Conservation (phyloP, 2,888 invertebrate species). For the Octonoba sinensis region DNA sequence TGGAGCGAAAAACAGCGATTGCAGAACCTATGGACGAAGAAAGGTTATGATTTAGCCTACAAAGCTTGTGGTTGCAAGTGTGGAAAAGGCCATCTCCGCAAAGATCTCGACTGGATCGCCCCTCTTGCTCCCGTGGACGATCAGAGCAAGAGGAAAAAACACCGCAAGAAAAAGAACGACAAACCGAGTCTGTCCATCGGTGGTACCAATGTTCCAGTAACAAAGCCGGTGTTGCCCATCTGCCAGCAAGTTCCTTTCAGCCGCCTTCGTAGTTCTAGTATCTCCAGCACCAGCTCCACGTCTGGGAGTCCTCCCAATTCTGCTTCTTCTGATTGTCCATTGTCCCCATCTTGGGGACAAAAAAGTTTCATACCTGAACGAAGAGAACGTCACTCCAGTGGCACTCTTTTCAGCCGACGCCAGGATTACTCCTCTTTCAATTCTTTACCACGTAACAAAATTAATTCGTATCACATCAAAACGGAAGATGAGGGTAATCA, state of each 20-base stretch:
- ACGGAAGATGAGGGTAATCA: conserved; percentile 99
- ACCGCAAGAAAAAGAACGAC: conserved; percentile 78
- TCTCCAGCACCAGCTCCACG: conserved; percentile 82
- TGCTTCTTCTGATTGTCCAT: conserved; percentile 73
- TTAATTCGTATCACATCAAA: conserved; percentile 99
- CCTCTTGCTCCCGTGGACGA: conserved; percentile 73
- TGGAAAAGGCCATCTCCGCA: conserved; percentile 91
- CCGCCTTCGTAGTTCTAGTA: conserved; percentile 65
- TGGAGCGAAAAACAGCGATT: conserved; percentile 95
- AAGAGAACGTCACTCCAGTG: conserved; percentile 70
- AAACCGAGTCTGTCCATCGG: conserved; percentile 76
- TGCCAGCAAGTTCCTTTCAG: conserved; percentile 71
- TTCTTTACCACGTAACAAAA: conserved; percentile 91
- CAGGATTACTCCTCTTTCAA: conserved; percentile 95
- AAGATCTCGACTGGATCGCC: conserved; percentile 92
- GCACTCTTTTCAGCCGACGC: conserved; percentile 88
- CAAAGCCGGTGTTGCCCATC: conserved; percentile 68
- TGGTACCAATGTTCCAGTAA: conserved; percentile 23
- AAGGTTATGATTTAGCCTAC: conserved; percentile 95
- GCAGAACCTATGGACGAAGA: conserved; percentile 97
- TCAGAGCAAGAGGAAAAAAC: conserved; percentile 79
- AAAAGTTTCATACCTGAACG: conserved; percentile 49
- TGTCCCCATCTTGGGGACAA: conserved; percentile 76
- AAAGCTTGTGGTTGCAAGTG: conserved; percentile 96
- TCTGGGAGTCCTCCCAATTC: conserved; percentile 72